Evolutionary conservation across 2,888 invertebrate species (phyloP).

Genomic region (Coleophora deauratella): DNA sequence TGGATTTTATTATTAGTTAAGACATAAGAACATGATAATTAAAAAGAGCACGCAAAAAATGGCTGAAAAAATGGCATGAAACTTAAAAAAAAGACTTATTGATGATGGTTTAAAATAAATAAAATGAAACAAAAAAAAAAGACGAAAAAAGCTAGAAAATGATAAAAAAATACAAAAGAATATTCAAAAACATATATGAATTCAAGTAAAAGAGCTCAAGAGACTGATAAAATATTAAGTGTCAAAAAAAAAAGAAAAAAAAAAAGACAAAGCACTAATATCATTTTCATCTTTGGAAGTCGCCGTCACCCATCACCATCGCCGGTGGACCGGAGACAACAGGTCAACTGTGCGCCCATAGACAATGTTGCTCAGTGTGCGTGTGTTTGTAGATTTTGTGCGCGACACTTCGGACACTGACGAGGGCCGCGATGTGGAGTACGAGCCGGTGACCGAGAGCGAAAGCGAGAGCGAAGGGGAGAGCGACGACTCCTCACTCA

Average conservation of each 20-base stretch:
- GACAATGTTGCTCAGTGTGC: constrained; percentile 10
- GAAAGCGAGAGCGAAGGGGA: constrained; percentile 48
- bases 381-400: constrained; percentile 65
- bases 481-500: constrained; percentile 49
- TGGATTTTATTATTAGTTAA: neutral
- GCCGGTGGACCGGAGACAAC: neutral
- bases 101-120: neutral
- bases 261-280: constrained; percentile 16
- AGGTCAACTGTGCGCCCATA: neutral
- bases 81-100: too few species aligned
- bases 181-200: constrained; percentile 2
- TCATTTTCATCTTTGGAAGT: constrained; percentile 8
- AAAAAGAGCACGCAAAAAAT: constrained; percentile 4
- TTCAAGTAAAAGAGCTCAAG: constrained; percentile 4
- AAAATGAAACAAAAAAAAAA: constrained; percentile 5
- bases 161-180: constrained; percentile 3
- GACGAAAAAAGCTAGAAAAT: constrained; percentile 10
- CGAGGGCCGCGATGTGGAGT: constrained; percentile 43
- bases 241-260: constrained; percentile 16
- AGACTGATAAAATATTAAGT: constrained; percentile 9
- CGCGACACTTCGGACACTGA: constrained; percentile 72
- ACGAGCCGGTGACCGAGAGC: constrained; percentile 67
- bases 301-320: neutral
- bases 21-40: neutral
- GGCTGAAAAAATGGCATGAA: constrained; percentile 1